Evolutionary conservation across 2,113 vertebrate species (phyloP), one percentile per base, ranked within the genome.

Genomic region (Anser cygnoides): DNA sequence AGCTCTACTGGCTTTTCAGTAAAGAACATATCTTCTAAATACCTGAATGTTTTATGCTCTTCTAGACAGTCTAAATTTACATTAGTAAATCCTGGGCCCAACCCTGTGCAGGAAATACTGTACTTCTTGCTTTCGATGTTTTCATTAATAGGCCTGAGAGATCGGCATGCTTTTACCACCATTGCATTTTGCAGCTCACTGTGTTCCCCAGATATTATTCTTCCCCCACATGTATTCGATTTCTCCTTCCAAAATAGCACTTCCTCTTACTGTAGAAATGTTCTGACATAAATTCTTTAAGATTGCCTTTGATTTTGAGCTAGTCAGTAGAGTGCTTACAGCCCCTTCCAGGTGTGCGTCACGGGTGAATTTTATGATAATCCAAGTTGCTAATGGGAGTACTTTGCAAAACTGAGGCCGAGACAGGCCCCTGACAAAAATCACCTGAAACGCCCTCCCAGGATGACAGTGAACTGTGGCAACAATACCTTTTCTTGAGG

Each of bases 281-380:
- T 88, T 80, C 82, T 73, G 71, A 73, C 83, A n/a, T 57, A 61
- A 81, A 25, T 83, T 92, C 54, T 90, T 90, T 10, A 29, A 29
- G 26, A 46, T 31, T 89, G 52, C 12, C 22, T 91, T 94, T 78
- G 57, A 44, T 76, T 93, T 94, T 85, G 18, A 37, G 59, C 50
- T 83, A 83, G 43, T 84, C 33, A 35, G 5, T 5, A 76, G 78
- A 62, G n/a, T 55, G 68, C 44, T 84, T 89, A 35, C 25, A 87
- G 18, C 37, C 12, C 33, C 49, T 86, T 90, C 35, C 72, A 54
- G 18, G 18, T 43, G 15, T 59, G n/a, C 52, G 50, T 85, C 55
- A 31, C 44, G 13, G 11, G 49, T 8, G 59, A 2, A 28, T 80
- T 80, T 90, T 66, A 41, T 0, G 4, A 14, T 61, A 67, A 72